phyloP scores from a whole-genome alignment of 2,113 vertebrate species.

The Thamnophis sirtalis region DNA sequence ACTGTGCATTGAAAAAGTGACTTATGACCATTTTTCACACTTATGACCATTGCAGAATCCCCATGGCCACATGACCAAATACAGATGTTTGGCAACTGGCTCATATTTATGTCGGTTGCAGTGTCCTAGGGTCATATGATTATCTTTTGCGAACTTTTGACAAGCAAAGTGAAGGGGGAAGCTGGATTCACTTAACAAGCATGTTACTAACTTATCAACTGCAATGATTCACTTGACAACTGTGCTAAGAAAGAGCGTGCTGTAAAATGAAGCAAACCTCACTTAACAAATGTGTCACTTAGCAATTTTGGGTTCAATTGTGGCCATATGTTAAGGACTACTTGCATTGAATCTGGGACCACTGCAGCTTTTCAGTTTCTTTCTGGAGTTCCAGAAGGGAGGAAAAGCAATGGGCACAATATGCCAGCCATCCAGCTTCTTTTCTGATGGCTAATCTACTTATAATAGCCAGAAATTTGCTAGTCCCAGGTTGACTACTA shows the following conservation, averaged over 20 bases:
- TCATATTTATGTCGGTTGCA: too few relatives aligned
- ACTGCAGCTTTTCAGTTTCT: background rate
- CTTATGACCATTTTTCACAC: too few relatives aligned
- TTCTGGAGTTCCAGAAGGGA: background rate
- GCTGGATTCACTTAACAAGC: background rate
- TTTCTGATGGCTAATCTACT: background rate
- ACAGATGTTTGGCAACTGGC: too few relatives aligned
- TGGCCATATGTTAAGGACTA: background rate
- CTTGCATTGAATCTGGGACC: background rate
- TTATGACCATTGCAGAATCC: too few relatives aligned
- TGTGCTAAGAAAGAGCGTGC: background rate
- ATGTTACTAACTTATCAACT: background rate
- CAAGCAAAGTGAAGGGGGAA: background rate
- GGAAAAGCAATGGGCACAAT: background rate
- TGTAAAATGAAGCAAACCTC: background rate
- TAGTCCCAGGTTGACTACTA: background rate
- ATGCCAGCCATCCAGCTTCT: background rate
- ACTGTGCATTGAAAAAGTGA: too few relatives aligned
- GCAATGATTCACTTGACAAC: background rate
- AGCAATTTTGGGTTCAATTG: background rate
- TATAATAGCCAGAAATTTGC: background rate
- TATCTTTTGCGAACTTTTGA: too few relatives aligned
- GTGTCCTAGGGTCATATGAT: too few relatives aligned
- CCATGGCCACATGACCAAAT: too few relatives aligned
- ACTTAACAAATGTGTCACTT: background rate